Conservation (phyloP, 2,113 vertebrate species). For the Phocoena sinus region DNA sequence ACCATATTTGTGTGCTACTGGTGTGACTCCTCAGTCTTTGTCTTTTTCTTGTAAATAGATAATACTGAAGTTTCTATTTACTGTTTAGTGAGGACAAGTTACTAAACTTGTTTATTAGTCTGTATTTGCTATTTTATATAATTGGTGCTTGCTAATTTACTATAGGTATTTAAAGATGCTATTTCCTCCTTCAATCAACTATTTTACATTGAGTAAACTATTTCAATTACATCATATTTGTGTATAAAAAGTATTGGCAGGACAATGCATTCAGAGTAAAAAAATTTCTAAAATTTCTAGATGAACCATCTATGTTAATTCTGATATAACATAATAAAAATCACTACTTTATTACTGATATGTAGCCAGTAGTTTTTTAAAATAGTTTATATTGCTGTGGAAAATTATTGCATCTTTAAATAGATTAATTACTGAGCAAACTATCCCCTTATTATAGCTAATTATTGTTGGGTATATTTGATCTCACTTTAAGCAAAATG, state of each 20-base stretch:
- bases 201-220: background rate
- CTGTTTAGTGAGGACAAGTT: slow-evolving; percentile 56
- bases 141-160: slow-evolving; percentile 57
- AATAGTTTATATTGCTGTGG: background rate
- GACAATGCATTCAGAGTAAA: background rate
- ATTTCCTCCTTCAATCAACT: slow-evolving; percentile 36
- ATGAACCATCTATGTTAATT: background rate
- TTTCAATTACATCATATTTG: slow-evolving; percentile 7
- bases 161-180: slow-evolving; percentile 79
- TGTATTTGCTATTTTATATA: slow-evolving; percentile 63
- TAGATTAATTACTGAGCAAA: slow-evolving; percentile 49
- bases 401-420: slow-evolving; percentile 78
- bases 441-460: slow-evolving; percentile 27
- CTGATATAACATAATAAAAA: slow-evolving; percentile 13
- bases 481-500: slow-evolving; percentile 56
- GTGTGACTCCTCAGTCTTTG: slow-evolving; percentile 69
- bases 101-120: slow-evolving; percentile 48
- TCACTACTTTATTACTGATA: background rate
- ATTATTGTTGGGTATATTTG: slow-evolving; percentile 54
- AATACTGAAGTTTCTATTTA: slow-evolving; percentile 65
- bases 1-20: slow-evolving; percentile 72
- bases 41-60: slow-evolving; percentile 66
- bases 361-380: background rate
- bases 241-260: background rate
- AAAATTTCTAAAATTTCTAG: background rate